Percentiles rank a stretch among this genome's conserved stretches.
These are phyloP conservation scores for Galerucella calmariensis DNA, from an alignment of 2,888 invertebrate genomes.

Conservation along the genomic window DNA sequence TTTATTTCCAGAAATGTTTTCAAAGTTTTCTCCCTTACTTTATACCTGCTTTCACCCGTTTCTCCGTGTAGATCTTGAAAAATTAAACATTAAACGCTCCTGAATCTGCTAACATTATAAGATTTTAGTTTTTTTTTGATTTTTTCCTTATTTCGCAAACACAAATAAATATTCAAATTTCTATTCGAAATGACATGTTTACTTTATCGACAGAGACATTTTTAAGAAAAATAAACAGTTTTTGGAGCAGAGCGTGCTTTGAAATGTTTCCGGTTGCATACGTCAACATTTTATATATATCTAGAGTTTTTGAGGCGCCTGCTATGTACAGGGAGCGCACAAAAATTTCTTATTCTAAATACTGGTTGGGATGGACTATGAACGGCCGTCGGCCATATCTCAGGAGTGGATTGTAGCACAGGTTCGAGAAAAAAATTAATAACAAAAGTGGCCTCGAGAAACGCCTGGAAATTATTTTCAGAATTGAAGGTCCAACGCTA, in stretches of 20 bases:
- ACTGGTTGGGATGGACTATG: too few relatives aligned
- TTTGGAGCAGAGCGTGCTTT: constrained; percentile 19
- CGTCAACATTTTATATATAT: constrained; percentile 13
- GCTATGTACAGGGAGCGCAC: neutral
- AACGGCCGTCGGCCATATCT: too few relatives aligned
- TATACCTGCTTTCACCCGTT: neutral
- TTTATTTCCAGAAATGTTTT: too few relatives aligned
- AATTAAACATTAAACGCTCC: neutral
- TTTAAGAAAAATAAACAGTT: constrained; percentile 27
- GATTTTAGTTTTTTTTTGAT: constrained; percentile 16
- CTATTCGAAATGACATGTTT: constrained; percentile 29
- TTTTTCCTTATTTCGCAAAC: constrained; percentile 20
- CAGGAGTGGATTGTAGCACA: too few relatives aligned
- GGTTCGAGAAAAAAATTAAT: too few relatives aligned
- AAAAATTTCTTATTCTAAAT: neutral
- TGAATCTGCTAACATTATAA: constrained; percentile 6
- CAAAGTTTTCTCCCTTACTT: neutral
- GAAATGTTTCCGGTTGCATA: constrained; percentile 26
- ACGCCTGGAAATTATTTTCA: too few relatives aligned
- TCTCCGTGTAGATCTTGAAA: neutral
- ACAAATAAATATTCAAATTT: constrained; percentile 27
- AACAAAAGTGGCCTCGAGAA: too few relatives aligned
- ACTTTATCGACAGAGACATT: constrained; percentile 23
- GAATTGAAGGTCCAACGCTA: too few relatives aligned
- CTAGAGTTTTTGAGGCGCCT: constrained; percentile 16